Percentiles rank a stretch among this genome's conserved stretches.
Evolutionary conservation across 2,113 vertebrate species (phyloP).

Genomic region (Physeter macrocephalus): DNA sequence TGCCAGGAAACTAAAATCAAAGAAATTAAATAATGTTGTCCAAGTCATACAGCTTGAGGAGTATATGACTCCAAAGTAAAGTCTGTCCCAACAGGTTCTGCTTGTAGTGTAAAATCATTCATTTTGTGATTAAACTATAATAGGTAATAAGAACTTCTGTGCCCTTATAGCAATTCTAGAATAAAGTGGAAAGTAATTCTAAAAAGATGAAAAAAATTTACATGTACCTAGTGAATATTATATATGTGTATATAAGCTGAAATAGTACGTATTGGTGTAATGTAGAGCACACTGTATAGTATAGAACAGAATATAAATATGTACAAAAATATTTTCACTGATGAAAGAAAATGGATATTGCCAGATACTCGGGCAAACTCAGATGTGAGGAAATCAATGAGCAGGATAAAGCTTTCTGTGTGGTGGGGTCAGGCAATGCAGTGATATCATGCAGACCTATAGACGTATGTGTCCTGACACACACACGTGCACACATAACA

Average conservation of each 20-base stretch:
- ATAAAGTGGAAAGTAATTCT: background rate
- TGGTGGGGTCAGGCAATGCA: background rate
- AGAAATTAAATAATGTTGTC: background rate
- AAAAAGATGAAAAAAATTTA: background rate
- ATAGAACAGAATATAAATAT: background rate
- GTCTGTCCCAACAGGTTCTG: background rate
- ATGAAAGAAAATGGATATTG: background rate
- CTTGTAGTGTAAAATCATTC: background rate
- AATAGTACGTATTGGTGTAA: background rate
- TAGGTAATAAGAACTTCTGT: background rate
- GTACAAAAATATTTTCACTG: background rate
- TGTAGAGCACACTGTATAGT: background rate
- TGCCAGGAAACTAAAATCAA: background rate
- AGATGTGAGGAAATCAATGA: background rate
- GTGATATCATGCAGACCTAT: accelerated
- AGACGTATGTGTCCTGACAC: background rate
- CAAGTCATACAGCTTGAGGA: background rate
- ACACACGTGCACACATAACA: accelerated
- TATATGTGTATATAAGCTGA: background rate
- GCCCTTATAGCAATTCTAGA: background rate
- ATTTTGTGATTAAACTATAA: background rate
- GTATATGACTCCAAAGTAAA: background rate
- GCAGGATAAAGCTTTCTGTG: background rate
- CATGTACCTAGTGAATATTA: background rate
- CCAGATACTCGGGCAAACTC: background rate